These are phyloP conservation scores for Labrus mixtus DNA, from an alignment of 2,113 vertebrate genomes.

Conservation along the genomic window DNA sequence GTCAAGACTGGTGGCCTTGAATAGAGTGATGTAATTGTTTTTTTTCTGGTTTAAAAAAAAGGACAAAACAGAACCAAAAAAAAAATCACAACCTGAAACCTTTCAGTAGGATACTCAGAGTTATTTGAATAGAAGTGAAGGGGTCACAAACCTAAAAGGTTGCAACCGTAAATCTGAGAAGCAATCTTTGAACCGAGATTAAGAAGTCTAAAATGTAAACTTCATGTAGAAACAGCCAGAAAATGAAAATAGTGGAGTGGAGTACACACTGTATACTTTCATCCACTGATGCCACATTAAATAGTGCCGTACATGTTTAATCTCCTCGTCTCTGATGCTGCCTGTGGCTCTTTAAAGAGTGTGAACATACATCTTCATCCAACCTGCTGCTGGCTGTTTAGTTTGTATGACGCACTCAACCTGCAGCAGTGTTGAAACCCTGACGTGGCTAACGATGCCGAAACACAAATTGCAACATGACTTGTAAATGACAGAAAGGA, in stretches of 20 bases:
- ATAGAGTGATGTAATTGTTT: not conserved
- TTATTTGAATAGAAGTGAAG: too few relatives aligned
- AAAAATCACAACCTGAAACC: too few relatives aligned
- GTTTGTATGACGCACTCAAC: not conserved
- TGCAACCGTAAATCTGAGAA: too few relatives aligned
- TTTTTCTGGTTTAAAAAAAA: not conserved
- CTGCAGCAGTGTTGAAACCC: not conserved
- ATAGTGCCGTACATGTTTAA: not conserved
- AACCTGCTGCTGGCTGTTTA: slow-evolving; percentile 20
- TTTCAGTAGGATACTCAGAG: too few relatives aligned
- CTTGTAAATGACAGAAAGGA: slow-evolving; percentile 42
- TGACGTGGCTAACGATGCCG: not conserved
- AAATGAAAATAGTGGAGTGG: too few relatives aligned
- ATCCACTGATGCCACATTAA: too few relatives aligned
- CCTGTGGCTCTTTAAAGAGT: not conserved
- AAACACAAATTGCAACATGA: slow-evolving; percentile 9
- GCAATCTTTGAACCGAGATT: too few relatives aligned
- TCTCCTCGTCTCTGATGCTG: not conserved
- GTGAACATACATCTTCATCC: slow-evolving; percentile 15
- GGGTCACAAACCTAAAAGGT: too few relatives aligned
- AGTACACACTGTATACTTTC: too few relatives aligned
- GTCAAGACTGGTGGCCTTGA: not conserved
- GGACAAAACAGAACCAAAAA: too few relatives aligned
- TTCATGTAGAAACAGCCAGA: too few relatives aligned
- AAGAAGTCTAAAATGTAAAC: too few relatives aligned